phyloP scores from a whole-genome alignment of 2,113 vertebrate species.

The Stegostoma tigrinum region DNA sequence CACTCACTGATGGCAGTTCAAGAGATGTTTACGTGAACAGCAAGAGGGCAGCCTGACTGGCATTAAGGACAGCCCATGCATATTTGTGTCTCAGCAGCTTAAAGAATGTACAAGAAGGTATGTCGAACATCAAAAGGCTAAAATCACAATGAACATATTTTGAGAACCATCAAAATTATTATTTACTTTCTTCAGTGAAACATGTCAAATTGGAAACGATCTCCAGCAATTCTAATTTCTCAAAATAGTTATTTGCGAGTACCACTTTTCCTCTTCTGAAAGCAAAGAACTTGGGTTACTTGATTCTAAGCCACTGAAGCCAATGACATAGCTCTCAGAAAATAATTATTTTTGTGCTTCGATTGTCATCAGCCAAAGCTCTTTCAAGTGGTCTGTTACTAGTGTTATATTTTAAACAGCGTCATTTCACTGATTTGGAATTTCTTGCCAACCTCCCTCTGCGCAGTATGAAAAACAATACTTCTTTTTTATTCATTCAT shows the following conservation, averaged over 20 bases:
- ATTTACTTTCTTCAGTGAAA: background rate
- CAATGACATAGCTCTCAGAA: background rate
- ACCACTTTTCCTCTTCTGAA: background rate
- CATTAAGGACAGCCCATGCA: background rate
- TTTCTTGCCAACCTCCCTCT: background rate
- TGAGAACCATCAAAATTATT: background rate
- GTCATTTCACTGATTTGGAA: background rate
- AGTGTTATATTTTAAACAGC: background rate
- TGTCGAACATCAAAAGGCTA: background rate
- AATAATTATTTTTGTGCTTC: constrained; percentile 1
- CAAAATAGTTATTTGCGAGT: background rate
- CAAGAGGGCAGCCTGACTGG: background rate
- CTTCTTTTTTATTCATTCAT: background rate
- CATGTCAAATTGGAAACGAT: background rate
- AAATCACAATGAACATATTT: background rate
- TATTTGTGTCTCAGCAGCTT: background rate
- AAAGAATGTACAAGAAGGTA: background rate
- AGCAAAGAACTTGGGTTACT: background rate
- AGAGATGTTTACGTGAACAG: background rate
- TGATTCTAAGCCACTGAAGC: background rate
- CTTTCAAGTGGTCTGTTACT: background rate
- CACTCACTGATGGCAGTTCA: background rate
- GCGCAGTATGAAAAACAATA: constrained; percentile 4
- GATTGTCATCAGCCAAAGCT: background rate
- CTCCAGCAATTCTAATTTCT: background rate